Evolutionary conservation across 2,113 vertebrate genomes (phyloP).

Genomic region (Desmodus rotundus): DNA sequence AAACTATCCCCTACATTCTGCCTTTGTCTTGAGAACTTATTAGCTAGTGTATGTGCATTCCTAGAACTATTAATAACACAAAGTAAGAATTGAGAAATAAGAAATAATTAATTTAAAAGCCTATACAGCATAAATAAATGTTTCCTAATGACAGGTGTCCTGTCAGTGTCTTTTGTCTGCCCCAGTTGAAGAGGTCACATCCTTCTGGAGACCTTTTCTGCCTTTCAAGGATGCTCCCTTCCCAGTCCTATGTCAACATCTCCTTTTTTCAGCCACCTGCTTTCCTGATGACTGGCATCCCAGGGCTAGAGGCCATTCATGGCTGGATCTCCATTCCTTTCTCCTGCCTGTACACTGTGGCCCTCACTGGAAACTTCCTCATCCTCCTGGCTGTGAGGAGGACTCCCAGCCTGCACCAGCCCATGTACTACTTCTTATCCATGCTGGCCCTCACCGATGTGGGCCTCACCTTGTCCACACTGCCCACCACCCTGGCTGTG

Average conservation of each 20-base stretch:
- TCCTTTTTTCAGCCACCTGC: conserved; percentile 74
- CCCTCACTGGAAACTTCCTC: conserved; percentile 75
- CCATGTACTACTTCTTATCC: conserved; percentile 79
- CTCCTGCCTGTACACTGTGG: conserved; percentile 68
- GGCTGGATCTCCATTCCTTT: conserved; percentile 78
- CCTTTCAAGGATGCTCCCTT: not conserved
- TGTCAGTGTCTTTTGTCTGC: not conserved
- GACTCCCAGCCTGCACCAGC: conserved; percentile 72
- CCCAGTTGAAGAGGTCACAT: not conserved
- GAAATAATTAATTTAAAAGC: not conserved
- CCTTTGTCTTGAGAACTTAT: not conserved
- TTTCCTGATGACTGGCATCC: conserved; percentile 77
- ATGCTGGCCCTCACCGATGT: conserved; percentile 72
- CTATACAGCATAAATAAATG: not conserved
- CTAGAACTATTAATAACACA: not conserved
- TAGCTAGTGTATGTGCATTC: not conserved
- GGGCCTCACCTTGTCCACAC: conserved; percentile 62
- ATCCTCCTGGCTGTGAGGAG: conserved; percentile 73
- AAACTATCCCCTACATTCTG: not conserved
- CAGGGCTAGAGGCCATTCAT: conserved; percentile 68
- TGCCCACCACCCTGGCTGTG: conserved; percentile 74
- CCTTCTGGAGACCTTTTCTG: not conserved
- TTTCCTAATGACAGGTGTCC: not conserved
- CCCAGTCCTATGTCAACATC: conserved; percentile 24
- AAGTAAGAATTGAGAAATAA: not conserved